Base-by-base conservation (phyloP, 1,140 invertebrate species). In the Eueides isabella region DNA sequence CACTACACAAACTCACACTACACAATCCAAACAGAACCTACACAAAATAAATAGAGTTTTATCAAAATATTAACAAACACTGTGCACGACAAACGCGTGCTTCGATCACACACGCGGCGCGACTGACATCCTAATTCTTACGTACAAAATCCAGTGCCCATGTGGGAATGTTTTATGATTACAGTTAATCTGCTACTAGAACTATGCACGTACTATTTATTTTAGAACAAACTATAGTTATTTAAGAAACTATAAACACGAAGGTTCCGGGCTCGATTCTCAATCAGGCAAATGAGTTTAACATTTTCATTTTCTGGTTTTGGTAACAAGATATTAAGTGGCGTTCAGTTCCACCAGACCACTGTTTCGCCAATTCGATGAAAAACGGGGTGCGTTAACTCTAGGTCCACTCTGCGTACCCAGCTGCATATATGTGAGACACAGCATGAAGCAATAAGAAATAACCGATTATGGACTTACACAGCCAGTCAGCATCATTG, bases 41-140 rank as follows among this genome's bases (percentile, higher is more conserved):
- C 28, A 44, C 19, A 55, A 2, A 55, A 3, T 55, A 19, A 55
- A 23, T 16, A 48, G 16, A 48, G n/a, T 19, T 26, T 55, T 9
- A 55, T 23, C 19, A 55, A 11, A 55, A 55, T 55, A 55, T 23
- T 12, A 2, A 12, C 19, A 55, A 26, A 23, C 48, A 55, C 48
- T 33, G 67, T 38, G 67, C 77, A 38, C 72, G 66, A 66, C 75
- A 44, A 72, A 83, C 82, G 81, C 85, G 78, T 70, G 81, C 84
- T 77, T 67, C 80, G 82, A 73, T 83, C 80, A 79, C 85, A 82
- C 76, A 79, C 87, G 85, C 79, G 79, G 66, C 78, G 72, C 77
- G 78, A 87, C 86, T 87, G 83, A 74, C 83, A 83, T 79, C 77
- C 82, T 80, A 83, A 85, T 82, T 85, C 38, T 71, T 55, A 61